Percentiles rank a stretch among this genome's conserved stretches.
Conservation (phyloP, 2,797 vertebrate species). For the Dermochelys coriacea region DNA sequence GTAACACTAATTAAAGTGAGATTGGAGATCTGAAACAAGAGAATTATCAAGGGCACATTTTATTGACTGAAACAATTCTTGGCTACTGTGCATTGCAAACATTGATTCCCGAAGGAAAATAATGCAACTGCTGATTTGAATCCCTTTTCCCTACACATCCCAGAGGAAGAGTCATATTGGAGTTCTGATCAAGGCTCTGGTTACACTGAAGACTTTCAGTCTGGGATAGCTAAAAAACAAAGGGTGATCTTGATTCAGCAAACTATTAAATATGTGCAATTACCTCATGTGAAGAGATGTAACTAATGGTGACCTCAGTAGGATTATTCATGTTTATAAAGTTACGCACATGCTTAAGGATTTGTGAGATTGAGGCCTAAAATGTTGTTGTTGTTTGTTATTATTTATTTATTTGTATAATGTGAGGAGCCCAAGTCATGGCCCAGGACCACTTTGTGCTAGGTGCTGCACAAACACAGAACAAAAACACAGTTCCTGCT, state of each 20-base stretch:
- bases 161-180: slow-evolving; percentile 25
- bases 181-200: not conserved
- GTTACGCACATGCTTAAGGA: not conserved
- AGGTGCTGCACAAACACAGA: not conserved
- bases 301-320: not conserved
- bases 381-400: not conserved
- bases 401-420: not conserved
- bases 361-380: not conserved
- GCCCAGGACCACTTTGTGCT: not conserved
- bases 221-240: not conserved
- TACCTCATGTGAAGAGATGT: not conserved
- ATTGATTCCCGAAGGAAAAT: slow-evolving; percentile 43
- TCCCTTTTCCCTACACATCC: slow-evolving; percentile 9
- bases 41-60: slow-evolving; percentile 35
- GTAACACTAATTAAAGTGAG: slow-evolving; percentile 65
- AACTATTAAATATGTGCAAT: not conserved
- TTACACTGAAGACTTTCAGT: not conserved
- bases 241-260: not conserved
- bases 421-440: not conserved
- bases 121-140: slow-evolving; percentile 13
- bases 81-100: not conserved
- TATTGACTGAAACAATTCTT: slow-evolving; percentile 22
- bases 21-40: slow-evolving; percentile 42
- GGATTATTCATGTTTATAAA: not conserved
- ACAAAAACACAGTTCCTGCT: not conserved